Evolutionary conservation across 2,797 vertebrate species (phyloP).

Genomic region (Bryconaethiops microstoma): DNA sequence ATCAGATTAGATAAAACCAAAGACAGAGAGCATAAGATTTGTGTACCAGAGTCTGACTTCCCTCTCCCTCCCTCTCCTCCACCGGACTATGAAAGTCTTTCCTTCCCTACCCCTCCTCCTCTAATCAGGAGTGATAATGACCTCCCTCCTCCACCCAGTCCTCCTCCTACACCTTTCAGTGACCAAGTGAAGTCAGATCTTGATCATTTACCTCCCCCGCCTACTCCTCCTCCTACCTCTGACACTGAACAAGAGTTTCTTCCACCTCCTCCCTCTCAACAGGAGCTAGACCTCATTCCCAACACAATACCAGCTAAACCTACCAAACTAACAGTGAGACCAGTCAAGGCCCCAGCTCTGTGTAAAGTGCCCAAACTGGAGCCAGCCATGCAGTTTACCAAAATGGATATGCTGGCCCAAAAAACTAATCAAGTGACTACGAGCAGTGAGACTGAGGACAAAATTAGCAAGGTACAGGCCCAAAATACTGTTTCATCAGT

Average conservation of each 20-base stretch:
- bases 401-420: constrained; percentile 57
- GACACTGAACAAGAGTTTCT: constrained; percentile 68
- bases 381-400: constrained; percentile 64
- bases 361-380: constrained; percentile 79
- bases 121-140: constrained; percentile 69
- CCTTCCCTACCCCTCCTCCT: constrained; percentile 66
- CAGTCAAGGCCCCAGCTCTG: constrained; percentile 69
- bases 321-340: constrained; percentile 76
- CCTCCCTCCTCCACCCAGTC: constrained; percentile 65
- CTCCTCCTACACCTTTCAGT: constrained; percentile 69
- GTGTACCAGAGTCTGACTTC: constrained; percentile 74
- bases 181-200: constrained; percentile 72
- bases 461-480: constrained; percentile 59
- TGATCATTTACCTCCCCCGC: constrained; percentile 72
- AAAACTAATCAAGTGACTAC: constrained; percentile 46
- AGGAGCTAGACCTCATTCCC: constrained; percentile 74
- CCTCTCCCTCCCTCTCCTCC: constrained; percentile 85
- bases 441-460: constrained; percentile 40
- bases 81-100: constrained; percentile 72
- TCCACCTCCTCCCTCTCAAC: constrained; percentile 78
- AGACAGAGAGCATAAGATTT: constrained; percentile 56
- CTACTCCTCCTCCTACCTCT: constrained; percentile 60
- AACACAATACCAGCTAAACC: constrained; percentile 66
- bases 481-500: constrained; percentile 52
- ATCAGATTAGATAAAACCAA: constrained; percentile 73